phyloP scores from a whole-genome alignment of 2,888 invertebrate species.

The Caradrina kadenii region DNA sequence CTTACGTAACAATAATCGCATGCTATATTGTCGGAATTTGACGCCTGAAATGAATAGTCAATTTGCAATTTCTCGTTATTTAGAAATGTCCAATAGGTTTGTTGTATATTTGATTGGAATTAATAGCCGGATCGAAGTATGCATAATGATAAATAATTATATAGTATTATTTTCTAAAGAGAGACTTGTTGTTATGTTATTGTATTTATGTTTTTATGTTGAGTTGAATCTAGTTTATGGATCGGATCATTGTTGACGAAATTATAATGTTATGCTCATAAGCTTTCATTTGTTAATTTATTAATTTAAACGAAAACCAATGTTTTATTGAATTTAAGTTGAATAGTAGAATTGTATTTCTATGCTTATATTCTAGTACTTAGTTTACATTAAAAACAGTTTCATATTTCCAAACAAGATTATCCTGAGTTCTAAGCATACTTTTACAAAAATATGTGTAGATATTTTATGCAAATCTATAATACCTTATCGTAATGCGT shows the following conservation, averaged over 20 bases:
- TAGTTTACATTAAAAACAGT: not conserved
- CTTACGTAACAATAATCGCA: slow-evolving; percentile 45
- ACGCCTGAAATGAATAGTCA: slow-evolving; percentile 42
- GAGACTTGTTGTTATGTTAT: slow-evolving; percentile 4
- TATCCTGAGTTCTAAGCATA: not conserved
- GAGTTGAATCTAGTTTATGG: not conserved
- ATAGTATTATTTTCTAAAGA: not conserved
- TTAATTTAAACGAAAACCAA: not conserved
- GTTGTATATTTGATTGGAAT: slow-evolving; percentile 20
- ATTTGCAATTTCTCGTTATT: slow-evolving; percentile 43
- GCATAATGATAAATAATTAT: slow-evolving; percentile 2
- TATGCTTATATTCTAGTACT: not conserved
- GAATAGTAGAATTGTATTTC: not conserved
- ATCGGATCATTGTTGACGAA: not conserved
- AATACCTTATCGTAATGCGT: not conserved
- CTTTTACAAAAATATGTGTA: not conserved
- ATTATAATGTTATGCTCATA: not conserved
- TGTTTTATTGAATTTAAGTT: not conserved
- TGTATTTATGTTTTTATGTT: not conserved
- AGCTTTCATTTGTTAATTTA: not conserved
- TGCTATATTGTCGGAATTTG: slow-evolving; percentile 38
- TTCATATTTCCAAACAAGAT: not conserved
- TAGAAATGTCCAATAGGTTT: slow-evolving; percentile 26
- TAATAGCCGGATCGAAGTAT: slow-evolving; percentile 14
- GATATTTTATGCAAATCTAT: slow-evolving; percentile 14